Base-by-base conservation (phyloP, 2,888 invertebrate genomes). In the Aplocera efformata region DNA sequence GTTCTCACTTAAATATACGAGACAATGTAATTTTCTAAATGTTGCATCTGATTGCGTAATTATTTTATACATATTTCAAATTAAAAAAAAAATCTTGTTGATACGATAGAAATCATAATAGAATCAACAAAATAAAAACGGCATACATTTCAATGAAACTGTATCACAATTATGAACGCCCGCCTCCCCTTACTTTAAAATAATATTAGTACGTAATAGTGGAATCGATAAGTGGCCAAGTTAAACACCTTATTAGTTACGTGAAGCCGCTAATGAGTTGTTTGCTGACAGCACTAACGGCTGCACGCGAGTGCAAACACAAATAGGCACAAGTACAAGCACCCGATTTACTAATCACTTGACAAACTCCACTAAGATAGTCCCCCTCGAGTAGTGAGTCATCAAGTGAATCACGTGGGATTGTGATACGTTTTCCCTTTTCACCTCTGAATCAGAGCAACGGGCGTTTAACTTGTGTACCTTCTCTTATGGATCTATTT, bases 251-350 rank as follows among this genome's bases (percentile, higher is more conserved):
- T 44, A 35, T 40, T 48, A 51, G 46, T 49, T 56, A 59, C 56
- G 53, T 58, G 53, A 40, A 41, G 56, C 46, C 60, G 50, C 70
- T 80, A 79, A 82, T 76, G 59, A 72, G 59, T 74, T 79, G 72
- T 81, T 82, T 80, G 60, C 53, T 42, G 45, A 64, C 59, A 56
- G 67, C 65, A 66, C 69, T 59, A 65, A 65, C 60, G 50, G 56
- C 47, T 32, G 30, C 30, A 53, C 53, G 45, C 48, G 47, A 17
- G 13, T 17, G 13, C 13, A 17, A 2, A 17, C 13, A 2, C 5
- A 17, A 17, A 5, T 17, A 17, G 13, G 13, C 5, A 17, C 13
- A 2, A 2, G 3, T 17, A 17, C 13, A 17, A 17, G 43, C 45
- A 51, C 44, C 50, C 60, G 42, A 59, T 63, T 62, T 50, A 48